Base-by-base conservation (phyloP, 2,888 invertebrate genomes). In the Meteorus colon region DNA sequence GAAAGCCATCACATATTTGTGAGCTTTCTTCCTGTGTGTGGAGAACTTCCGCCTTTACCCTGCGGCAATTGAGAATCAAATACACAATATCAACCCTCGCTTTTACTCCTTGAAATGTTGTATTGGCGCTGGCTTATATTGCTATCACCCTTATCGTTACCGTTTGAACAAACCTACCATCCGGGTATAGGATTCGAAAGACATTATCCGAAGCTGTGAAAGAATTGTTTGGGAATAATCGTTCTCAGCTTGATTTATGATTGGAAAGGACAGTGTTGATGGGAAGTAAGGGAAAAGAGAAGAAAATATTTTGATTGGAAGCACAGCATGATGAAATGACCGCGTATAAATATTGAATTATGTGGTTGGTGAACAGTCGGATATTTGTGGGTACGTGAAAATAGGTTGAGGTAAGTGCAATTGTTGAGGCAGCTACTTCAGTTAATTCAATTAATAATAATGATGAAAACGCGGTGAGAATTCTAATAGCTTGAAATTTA, bases 51-150 rank as follows among this genome's bases (percentile, higher is more conserved):
- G 5, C 1, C 19, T 1, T 1, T 55, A 2, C 1, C 55, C 24
- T 55, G 6, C 8, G 10, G 55, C 55, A 66, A 41, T 66, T 41
- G 41, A 24, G 41, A 66, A 66, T 66, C 41, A 66, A 66, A 66
- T 41, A 24, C 24, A 66, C 55, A 55, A 66, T 66, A 66, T 66
- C 45, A 45, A 63, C 63, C 37, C 63, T 29, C 37, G 19, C 12
- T 29, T n/a, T 62, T 24, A 24, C 12, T 2, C 10, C 66, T 66
- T 41, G 41, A 37, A 24, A 66, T 37, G 37, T 37, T 65, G 19
- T 37, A 65, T 65, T 37, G n/a, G 5, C 3, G 8, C 55, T 19
- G 19, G 24, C 55, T 55, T 24, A 24, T 55, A 55, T 55, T 55
- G 19, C 55, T 19, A 55, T 55, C 19, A 55, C 55, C 19, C 55